phyloP scores from a whole-genome alignment of 2,113 vertebrate genomes.

The Todiramphus chloris region DNA sequence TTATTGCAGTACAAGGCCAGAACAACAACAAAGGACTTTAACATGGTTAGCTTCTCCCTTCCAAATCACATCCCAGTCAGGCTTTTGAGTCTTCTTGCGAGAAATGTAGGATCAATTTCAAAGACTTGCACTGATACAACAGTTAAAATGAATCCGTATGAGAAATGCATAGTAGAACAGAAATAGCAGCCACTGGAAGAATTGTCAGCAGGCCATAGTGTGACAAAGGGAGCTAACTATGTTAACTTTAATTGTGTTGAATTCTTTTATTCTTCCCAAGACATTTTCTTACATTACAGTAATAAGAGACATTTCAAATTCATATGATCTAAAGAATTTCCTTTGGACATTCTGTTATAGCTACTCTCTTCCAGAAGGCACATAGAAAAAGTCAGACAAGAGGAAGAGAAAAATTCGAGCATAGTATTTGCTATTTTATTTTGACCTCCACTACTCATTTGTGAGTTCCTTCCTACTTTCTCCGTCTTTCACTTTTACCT shows the following conservation, averaged over 20 bases:
- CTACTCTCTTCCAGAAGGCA: neutral
- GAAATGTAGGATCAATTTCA: neutral
- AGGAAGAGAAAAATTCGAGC: neutral
- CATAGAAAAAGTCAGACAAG: neutral
- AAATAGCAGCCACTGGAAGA: neutral
- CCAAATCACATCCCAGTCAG: neutral
- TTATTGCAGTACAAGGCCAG: neutral
- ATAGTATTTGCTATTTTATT: neutral
- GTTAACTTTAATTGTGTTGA: neutral
- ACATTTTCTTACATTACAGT: neutral
- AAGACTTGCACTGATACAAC: neutral
- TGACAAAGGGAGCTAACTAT: neutral
- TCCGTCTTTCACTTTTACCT: slow-evolving; percentile 54
- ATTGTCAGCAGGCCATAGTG: neutral
- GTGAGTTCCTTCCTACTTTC: slow-evolving; percentile 9
- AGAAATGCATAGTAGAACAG: neutral
- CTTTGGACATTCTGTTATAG: neutral
- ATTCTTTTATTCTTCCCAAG: neutral
- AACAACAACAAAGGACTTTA: neutral
- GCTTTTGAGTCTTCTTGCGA: neutral
- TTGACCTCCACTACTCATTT: neutral
- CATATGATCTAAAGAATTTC: neutral
- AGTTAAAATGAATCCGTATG: neutral
- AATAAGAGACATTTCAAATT: neutral
- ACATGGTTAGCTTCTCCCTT: neutral